phyloP scores from a whole-genome alignment of 2,797 vertebrate genomes.

The Coregonus sp. region DNA sequence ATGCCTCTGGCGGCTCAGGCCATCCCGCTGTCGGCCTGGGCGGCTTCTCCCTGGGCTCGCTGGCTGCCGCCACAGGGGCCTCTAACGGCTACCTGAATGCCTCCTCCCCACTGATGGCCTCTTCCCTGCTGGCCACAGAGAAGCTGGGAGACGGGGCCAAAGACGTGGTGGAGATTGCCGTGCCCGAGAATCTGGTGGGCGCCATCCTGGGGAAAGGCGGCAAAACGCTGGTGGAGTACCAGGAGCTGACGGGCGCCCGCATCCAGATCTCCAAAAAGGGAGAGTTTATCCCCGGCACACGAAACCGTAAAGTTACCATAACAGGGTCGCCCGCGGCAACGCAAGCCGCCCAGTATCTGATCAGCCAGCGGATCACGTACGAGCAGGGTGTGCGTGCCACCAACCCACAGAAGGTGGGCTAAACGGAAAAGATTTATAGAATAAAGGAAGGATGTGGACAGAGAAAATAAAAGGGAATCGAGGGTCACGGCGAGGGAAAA shows the following conservation, averaged over 20 bases:
- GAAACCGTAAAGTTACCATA: conserved; percentile 97
- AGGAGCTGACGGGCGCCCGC: conserved; percentile 94
- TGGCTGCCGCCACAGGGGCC: conserved; percentile 83
- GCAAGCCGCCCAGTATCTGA: conserved; percentile 95
- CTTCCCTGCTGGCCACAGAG: conserved; percentile 88
- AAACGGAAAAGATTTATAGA: conserved; percentile 71
- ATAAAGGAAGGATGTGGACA: conserved; percentile 64
- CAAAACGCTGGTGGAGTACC: conserved; percentile 96
- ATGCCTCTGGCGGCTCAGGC: conserved; percentile 79
- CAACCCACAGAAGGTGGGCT: conserved; percentile 95
- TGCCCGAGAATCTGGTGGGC: conserved; percentile 94
- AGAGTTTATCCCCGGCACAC: conserved; percentile 95
- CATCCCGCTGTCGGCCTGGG: conserved; percentile 81
- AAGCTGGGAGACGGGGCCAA: conserved; percentile 90
- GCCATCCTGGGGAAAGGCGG: conserved; percentile 96
- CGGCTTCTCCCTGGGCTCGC: conserved; percentile 86
- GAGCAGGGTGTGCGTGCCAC: conserved; percentile 95
- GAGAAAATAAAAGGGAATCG: conserved; percentile 60
- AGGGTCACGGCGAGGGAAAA: conserved; percentile 65
- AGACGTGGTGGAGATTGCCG: conserved; percentile 95
- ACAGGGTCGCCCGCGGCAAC: conserved; percentile 92
- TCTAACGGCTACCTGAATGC: conserved; percentile 90
- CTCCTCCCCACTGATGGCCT: conserved; percentile 86
- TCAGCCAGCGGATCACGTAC: conserved; percentile 96
- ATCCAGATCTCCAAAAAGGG: conserved; percentile 99